phyloP scores from a whole-genome alignment of 1,140 invertebrate genomes.

The Papilio aristodemus region DNA sequence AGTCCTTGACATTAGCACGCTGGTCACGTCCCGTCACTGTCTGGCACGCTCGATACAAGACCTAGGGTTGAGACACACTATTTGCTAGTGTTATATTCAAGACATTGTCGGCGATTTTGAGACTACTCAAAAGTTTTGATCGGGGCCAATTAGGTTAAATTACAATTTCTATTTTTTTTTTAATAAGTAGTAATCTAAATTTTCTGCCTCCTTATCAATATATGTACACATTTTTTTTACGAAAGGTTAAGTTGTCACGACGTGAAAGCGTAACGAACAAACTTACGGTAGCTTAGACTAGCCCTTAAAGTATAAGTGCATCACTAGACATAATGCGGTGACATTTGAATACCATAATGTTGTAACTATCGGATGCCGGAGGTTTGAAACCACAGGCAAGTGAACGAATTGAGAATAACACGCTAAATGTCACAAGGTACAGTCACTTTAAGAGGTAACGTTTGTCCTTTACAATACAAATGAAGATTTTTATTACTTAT shows the following conservation, averaged over 20 bases:
- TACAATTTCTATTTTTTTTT: too few species aligned
- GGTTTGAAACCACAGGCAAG: neutral
- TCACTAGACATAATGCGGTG: conserved; percentile 24
- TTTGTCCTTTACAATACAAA: too few species aligned
- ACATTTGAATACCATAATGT: conserved; percentile 32
- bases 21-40: conserved; percentile 35
- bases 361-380: conserved; percentile 18
- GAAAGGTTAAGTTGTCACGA: too few species aligned
- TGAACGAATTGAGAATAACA: conserved; percentile 5
- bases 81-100: too few species aligned
- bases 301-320: conserved; percentile 16
- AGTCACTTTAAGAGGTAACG: too few species aligned
- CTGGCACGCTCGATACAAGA: conserved; percentile 11
- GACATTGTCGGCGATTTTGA: neutral
- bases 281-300: neutral
- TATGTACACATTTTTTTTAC: too few species aligned
- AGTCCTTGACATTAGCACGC: conserved; percentile 40
- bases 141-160: too few species aligned
- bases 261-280: neutral
- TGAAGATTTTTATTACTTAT: too few species aligned
- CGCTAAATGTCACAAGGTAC: neutral
- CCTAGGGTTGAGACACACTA: conserved; percentile 21
- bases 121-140: too few species aligned
- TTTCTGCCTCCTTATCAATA: too few species aligned
- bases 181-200: too few species aligned